These are phyloP conservation scores for Drosophila algonquin DNA, from an alignment of 2,888 invertebrate species.

Conservation along the genomic window DNA sequence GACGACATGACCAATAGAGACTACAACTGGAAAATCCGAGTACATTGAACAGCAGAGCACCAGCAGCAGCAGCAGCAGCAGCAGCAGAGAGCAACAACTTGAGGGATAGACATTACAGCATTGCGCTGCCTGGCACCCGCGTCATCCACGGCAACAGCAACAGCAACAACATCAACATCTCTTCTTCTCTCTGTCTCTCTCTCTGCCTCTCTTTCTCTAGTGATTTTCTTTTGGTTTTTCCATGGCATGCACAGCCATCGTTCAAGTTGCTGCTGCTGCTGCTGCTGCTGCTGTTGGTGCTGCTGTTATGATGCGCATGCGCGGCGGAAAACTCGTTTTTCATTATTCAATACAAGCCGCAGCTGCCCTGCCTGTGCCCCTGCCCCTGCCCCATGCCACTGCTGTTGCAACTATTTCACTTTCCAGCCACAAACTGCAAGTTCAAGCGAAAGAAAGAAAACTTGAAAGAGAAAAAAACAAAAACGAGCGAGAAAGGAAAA, in stretches of 20 bases:
- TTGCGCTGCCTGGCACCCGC: conserved; percentile 53
- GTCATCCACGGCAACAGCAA: conserved; percentile 22
- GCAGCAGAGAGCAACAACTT: conserved; percentile 16
- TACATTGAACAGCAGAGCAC: conserved; percentile 47
- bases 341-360: conserved; percentile 74
- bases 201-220: conserved; percentile 11
- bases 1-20: neutral
- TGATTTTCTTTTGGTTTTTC: conserved; percentile 64
- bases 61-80: neutral
- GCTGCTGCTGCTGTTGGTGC: conserved; percentile 33
- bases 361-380: conserved; percentile 15
- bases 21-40: conserved; percentile 13
- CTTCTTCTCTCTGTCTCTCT: conserved; percentile 6
- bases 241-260: conserved; percentile 57
- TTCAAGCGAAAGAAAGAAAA: conserved; percentile 64
- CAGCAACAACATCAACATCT: conserved; percentile 21
- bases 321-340: conserved; percentile 76
- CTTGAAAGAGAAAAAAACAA: conserved; percentile 57
- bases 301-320: conserved; percentile 65
- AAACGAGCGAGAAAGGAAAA: conserved; percentile 53
- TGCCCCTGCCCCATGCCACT: conserved; percentile 17
- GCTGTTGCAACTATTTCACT: conserved; percentile 61
- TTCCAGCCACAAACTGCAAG: conserved; percentile 66
- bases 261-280: conserved; percentile 30
- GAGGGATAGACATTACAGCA: conserved; percentile 66